A percentile compares a stretch with the other conserved stretches of the same genome.
Conservation (phyloP, 2,797 vertebrate genomes). For the Microhierax caerulescens region DNA sequence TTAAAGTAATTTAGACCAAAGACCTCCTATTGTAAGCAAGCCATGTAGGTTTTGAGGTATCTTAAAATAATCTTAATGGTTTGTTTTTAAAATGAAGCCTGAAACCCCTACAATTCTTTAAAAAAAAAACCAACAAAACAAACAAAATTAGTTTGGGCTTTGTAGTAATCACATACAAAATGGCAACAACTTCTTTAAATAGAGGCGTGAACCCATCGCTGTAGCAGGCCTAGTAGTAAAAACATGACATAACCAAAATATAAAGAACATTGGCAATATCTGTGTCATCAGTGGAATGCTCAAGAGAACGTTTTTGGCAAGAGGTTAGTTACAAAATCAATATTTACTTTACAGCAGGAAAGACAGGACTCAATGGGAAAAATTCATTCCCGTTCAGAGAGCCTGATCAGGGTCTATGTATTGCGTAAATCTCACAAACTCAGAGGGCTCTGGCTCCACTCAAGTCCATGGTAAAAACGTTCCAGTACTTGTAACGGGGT, state of each 20-base stretch:
- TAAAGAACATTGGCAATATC: background rate
- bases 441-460: background rate
- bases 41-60: background rate
- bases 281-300: background rate
- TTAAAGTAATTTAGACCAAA: background rate
- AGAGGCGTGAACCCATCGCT: background rate
- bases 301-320: background rate
- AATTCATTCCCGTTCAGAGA: background rate
- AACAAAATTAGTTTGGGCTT: background rate
- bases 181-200: background rate
- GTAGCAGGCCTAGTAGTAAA: background rate
- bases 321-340: constrained; percentile 1
- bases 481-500: background rate
- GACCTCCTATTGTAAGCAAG: background rate
- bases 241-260: background rate
- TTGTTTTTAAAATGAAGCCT: background rate
- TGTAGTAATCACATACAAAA: background rate
- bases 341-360: constrained; percentile 3
- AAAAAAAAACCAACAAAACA: background rate
- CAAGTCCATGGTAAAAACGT: background rate
- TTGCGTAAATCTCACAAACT: background rate
- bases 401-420: background rate
- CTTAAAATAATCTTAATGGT: background rate
- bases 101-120: background rate
- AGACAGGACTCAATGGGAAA: background rate